Percentiles rank a stretch among this genome's conserved stretches.
These are phyloP conservation scores for Yponomeuta malinellus DNA, from an alignment of 2,888 invertebrate species.

Conservation along the genomic window DNA sequence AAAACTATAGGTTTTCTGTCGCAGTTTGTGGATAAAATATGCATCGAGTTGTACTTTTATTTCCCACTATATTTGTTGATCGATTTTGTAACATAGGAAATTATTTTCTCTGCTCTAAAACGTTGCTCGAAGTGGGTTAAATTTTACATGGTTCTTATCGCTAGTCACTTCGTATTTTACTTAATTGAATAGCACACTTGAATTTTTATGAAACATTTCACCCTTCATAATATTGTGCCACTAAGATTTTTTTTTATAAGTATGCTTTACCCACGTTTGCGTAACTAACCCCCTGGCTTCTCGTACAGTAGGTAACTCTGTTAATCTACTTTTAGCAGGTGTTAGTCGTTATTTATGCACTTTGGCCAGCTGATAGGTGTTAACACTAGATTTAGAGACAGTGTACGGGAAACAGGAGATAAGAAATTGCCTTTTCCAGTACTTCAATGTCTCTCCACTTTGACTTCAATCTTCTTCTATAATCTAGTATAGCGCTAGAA, in stretches of 20 bases:
- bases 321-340: too few relatives aligned
- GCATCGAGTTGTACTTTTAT: not conserved
- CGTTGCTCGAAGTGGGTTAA: not conserved
- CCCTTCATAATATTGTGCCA: slow-evolving; percentile 5
- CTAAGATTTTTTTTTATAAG: not conserved
- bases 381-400: too few relatives aligned
- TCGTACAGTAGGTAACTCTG: too few relatives aligned
- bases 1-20: not conserved
- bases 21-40: not conserved
- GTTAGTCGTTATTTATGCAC: too few relatives aligned
- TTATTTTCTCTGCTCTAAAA: not conserved
- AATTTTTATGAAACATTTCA: slow-evolving; percentile 1
- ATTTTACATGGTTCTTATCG: not conserved
- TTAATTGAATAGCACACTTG: slow-evolving; percentile 13
- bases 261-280: too few relatives aligned
- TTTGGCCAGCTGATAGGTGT: too few relatives aligned
- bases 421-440: too few relatives aligned
- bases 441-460: too few relatives aligned
- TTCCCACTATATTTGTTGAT: not conserved
- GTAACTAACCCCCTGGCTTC: not conserved
- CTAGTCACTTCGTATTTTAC: not conserved
- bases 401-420: too few relatives aligned
- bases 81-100: not conserved
- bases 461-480: too few relatives aligned
- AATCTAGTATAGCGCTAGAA: too few relatives aligned